Evolutionary conservation across 2,113 vertebrate genomes (phyloP).

Genomic region (Procavia capensis): DNA sequence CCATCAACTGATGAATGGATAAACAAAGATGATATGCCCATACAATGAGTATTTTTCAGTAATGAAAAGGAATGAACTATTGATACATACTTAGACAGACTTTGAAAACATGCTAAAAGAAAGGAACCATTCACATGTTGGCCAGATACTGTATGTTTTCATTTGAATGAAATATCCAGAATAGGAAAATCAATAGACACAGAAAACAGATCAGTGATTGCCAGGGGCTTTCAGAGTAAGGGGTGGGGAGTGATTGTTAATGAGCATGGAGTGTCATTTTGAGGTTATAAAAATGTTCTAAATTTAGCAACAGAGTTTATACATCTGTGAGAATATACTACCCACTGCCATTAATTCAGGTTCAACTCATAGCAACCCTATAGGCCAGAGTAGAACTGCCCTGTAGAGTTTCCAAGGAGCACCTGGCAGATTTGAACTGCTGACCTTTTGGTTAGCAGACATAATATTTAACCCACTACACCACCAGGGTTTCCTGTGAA

Average conservation of each 20-base stretch:
- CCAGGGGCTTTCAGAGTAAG: background rate
- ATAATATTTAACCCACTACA: no score
- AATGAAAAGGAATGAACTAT: slow-evolving; percentile 12
- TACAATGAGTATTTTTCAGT: background rate
- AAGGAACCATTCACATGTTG: slow-evolving; percentile 10
- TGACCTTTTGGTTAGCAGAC: no score
- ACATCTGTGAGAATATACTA: background rate
- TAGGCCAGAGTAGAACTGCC: no score
- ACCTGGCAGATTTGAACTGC: no score
- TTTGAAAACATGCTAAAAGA: background rate
- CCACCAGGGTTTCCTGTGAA: no score
- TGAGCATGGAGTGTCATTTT: background rate
- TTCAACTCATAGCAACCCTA: no score
- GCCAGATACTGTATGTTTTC: background rate
- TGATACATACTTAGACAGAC: background rate
- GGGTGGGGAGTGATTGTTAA: background rate
- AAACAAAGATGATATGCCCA: slow-evolving; percentile 1
- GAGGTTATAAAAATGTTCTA: background rate
- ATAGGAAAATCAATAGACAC: slow-evolving; percentile 4
- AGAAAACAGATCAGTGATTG: background rate
- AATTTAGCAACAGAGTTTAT: background rate
- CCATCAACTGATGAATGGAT: background rate
- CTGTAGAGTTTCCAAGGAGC: no score
- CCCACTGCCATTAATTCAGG: no score
- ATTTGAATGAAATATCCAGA: background rate